Evolutionary conservation across 2,888 invertebrate genomes (phyloP).

Genomic region (Adineta ricciae): DNA sequence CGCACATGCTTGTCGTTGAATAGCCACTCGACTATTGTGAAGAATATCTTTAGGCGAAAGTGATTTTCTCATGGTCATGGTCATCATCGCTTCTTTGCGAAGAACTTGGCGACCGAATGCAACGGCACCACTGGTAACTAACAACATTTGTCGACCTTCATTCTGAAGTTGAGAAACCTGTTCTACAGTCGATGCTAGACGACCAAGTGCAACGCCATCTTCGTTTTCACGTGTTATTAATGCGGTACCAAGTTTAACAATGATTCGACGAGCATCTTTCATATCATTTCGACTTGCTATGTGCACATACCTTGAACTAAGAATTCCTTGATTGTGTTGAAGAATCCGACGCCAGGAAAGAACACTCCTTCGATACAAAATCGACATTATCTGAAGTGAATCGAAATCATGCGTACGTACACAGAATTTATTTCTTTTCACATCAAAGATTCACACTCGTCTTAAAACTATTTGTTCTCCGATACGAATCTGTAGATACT

Average conservation of each 20-base stretch:
- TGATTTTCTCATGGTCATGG: slow-evolving; percentile 92
- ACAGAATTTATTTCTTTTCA: no score
- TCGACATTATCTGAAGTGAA: neutral
- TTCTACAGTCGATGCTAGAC: slow-evolving; percentile 92
- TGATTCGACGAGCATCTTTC: slow-evolving; percentile 75
- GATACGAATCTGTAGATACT: neutral
- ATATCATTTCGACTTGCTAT: slow-evolving; percentile 62
- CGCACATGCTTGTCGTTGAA: slow-evolving; percentile 60
- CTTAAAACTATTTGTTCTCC: no score
- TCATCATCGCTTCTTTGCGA: slow-evolving; percentile 90
- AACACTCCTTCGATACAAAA: neutral
- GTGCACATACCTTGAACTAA: neutral
- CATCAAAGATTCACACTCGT: no score
- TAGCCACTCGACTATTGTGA: slow-evolving; percentile 11
- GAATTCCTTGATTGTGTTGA: neutral
- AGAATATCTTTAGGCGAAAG: slow-evolving; percentile 56
- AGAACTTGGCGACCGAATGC: slow-evolving; percentile 96
- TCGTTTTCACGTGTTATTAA: slow-evolving; percentile 94
- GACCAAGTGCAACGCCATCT: slow-evolving; percentile 83
- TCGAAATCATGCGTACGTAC: neutral
- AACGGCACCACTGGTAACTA: slow-evolving; percentile 97
- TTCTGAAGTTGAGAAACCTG: slow-evolving; percentile 69
- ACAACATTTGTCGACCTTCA: slow-evolving; percentile 71
- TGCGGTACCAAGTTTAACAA: slow-evolving; percentile 91
- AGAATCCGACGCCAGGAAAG: neutral